These are phyloP conservation scores for Gobio occitaniae DNA, from an alignment of 2,797 vertebrate species.

Conservation along the genomic window DNA sequence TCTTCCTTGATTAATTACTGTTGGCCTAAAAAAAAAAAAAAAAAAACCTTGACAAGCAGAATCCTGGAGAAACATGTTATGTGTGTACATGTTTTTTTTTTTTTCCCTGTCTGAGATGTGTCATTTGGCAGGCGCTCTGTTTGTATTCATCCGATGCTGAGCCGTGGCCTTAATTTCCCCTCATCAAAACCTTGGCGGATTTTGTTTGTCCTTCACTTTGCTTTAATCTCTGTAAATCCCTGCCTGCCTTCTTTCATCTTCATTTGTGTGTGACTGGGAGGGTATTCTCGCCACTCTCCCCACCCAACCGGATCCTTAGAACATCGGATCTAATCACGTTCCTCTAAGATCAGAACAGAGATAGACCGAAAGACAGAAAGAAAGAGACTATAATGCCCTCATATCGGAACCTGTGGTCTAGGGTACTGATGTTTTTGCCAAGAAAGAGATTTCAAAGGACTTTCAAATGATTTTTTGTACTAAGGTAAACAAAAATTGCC, in stretches of 20 bases:
- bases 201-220: constrained; percentile 58
- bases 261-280: constrained; percentile 42
- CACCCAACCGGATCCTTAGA: neutral
- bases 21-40: neutral
- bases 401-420: neutral
- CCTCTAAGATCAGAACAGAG: neutral
- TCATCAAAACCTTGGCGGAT: constrained; percentile 57
- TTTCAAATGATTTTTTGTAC: neutral
- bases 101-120: neutral
- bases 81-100: neutral
- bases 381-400: neutral
- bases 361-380: neutral
- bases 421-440: neutral
- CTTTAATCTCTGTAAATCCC: constrained; percentile 61
- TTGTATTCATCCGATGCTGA: constrained; percentile 42
- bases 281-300: constrained; percentile 6
- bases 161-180: constrained; percentile 53
- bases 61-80: neutral
- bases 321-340: constrained; percentile 21
- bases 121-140: constrained; percentile 37
- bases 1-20: neutral
- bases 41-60: neutral
- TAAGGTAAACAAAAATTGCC: neutral
- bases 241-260: constrained; percentile 57
- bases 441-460: neutral